Evolutionary conservation across 2,797 vertebrate species (phyloP).

Genomic region (Hipposideros larvatus): DNA sequence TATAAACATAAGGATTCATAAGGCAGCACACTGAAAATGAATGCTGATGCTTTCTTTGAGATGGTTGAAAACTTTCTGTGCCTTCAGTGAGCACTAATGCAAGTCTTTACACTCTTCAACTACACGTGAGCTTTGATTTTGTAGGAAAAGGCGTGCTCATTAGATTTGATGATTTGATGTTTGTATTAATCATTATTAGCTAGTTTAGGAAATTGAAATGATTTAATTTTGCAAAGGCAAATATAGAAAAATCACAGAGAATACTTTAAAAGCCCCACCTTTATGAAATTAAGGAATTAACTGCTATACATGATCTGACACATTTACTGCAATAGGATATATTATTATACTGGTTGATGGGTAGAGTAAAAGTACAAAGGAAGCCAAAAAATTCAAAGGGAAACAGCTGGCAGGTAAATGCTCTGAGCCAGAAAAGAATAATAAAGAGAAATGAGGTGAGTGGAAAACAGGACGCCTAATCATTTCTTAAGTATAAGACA

Average conservation of each 20-base stretch:
- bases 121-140: slow-evolving; percentile 78
- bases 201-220: slow-evolving; percentile 83
- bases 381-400: slow-evolving; percentile 80
- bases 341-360: slow-evolving; percentile 81
- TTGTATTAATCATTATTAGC: slow-evolving; percentile 83
- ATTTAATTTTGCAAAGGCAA: slow-evolving; percentile 80
- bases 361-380: slow-evolving; percentile 83
- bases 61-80: slow-evolving; percentile 83
- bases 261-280: slow-evolving; percentile 50
- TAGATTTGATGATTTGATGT: slow-evolving; percentile 82
- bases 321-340: slow-evolving; percentile 81
- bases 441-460: slow-evolving; percentile 79
- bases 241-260: slow-evolving; percentile 76
- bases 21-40: slow-evolving; percentile 83
- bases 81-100: slow-evolving; percentile 50
- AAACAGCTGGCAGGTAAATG: slow-evolving; percentile 82
- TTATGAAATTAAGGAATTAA: slow-evolving; percentile 83
- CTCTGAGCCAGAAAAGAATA: slow-evolving; percentile 82
- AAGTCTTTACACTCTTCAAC: slow-evolving; percentile 67
- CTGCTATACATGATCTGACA: slow-evolving; percentile 76
- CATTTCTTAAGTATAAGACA: slow-evolving; percentile 83
- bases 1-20: slow-evolving; percentile 91
- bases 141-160: slow-evolving; percentile 71
- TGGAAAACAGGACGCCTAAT: slow-evolving; percentile 76
- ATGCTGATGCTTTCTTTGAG: slow-evolving; percentile 85